Conservation (phyloP, 53 echinoderm and acorn worm species). For the Stichopus horrens region DNA sequence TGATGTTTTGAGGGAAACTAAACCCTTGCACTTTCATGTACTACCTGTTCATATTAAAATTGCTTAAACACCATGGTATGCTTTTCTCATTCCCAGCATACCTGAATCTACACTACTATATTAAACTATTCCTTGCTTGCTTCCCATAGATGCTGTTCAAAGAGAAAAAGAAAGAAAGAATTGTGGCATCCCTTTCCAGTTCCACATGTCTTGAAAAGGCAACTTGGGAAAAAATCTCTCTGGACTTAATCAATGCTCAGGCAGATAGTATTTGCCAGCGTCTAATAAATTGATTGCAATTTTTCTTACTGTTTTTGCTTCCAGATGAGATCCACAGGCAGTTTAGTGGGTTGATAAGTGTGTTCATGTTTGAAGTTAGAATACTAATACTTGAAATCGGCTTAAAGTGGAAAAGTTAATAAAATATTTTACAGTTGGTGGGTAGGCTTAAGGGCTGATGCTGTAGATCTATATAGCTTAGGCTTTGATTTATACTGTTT, state of each 20-base stretch:
- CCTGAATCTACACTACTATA: too few relatives aligned
- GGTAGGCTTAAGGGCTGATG: neutral
- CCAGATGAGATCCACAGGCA: conserved; percentile 23
- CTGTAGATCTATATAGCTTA: neutral
- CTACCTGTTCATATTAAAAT: too few relatives aligned
- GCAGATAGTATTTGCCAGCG: conserved; percentile 28
- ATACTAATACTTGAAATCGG: conserved; percentile 23
- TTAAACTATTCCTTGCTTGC: neutral
- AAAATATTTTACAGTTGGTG: conserved; percentile 33
- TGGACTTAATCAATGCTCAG: conserved; percentile 32
- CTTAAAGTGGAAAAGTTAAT: conserved; percentile 40
- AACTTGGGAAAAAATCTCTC: conserved; percentile 28
- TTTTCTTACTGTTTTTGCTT: conserved; percentile 20
- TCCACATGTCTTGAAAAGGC: conserved; percentile 13
- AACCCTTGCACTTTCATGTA: too few relatives aligned
- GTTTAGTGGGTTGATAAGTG: conserved; percentile 28
- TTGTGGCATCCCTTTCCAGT: neutral
- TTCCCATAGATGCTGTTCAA: neutral
- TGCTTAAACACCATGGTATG: too few relatives aligned
- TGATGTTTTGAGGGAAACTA: too few relatives aligned
- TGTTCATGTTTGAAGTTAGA: conserved; percentile 8
- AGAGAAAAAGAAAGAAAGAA: neutral
- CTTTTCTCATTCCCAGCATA: too few relatives aligned
- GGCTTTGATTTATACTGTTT: neutral
- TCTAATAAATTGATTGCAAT: conserved; percentile 45